Evolutionary conservation across 2,797 vertebrate species (phyloP).

Genomic region (Tragelaphus oryx): DNA sequence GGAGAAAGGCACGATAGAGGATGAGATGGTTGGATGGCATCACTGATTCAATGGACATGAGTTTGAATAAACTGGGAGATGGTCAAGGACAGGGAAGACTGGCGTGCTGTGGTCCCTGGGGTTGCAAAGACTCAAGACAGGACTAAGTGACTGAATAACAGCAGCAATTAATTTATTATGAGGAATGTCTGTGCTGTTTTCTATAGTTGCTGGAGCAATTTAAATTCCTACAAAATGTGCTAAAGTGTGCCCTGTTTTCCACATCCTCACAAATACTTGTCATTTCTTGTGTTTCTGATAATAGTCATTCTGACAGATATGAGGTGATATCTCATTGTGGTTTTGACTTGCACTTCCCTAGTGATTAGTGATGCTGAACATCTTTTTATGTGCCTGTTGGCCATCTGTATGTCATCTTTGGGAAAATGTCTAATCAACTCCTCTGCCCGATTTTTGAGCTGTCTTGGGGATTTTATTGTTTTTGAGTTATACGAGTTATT

Average conservation of each 20-base stretch:
- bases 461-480: background rate
- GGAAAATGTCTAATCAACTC: background rate
- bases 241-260: background rate
- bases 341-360: background rate
- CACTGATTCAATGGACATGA: background rate
- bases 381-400: background rate
- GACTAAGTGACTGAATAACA: background rate
- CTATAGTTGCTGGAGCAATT: background rate
- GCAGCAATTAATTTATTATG: background rate
- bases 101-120: background rate
- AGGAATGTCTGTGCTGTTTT: background rate
- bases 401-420: background rate
- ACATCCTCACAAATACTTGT: background rate
- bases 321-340: background rate
- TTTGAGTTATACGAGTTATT: background rate
- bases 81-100: background rate
- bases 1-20: background rate
- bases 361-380: background rate
- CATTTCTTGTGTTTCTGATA: background rate
- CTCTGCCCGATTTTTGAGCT: background rate
- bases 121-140: background rate
- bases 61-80: background rate
- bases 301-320: background rate
- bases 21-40: background rate
- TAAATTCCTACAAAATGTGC: background rate